Evolutionary conservation across 2,888 invertebrate species (phyloP).

Genomic region (Heliconius charithonia): DNA sequence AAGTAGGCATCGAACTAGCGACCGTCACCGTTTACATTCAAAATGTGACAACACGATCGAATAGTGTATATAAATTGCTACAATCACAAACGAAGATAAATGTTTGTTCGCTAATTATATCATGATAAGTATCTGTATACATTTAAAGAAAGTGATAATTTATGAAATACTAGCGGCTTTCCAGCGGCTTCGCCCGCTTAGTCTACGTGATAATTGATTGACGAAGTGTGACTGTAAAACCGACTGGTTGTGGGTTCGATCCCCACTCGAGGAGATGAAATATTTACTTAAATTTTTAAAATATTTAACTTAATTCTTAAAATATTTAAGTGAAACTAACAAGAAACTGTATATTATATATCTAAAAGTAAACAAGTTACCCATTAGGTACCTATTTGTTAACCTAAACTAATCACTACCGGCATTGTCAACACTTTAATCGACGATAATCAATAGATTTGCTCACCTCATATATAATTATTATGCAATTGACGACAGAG

Average conservation of each 20-base stretch:
- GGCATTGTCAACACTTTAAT: constrained; percentile 9
- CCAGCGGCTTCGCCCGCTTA: too few species aligned
- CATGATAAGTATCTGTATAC: neutral
- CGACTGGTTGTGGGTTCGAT: too few species aligned
- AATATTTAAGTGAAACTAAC: neutral
- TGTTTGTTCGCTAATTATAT: neutral
- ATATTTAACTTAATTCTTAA: too few species aligned
- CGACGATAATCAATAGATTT: neutral
- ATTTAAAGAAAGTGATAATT: neutral
- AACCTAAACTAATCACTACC: constrained; percentile 1
- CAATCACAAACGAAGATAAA: neutral
- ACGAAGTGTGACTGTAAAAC: too few species aligned
- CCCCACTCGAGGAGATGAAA: too few species aligned
- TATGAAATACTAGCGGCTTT: too few species aligned
- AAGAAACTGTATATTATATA: neutral
- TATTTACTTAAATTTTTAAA: too few species aligned
- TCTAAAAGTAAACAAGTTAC: neutral
- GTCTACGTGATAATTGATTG: too few species aligned
- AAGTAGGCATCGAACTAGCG: too few species aligned
- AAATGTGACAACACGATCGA: too few species aligned
- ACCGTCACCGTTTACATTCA: too few species aligned
- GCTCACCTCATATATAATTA: constrained; percentile 16
- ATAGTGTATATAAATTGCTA: too few species aligned
- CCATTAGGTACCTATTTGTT: neutral
- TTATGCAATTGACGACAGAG: neutral